Conservation (phyloP, 2,113 vertebrate genomes). For the Oryzias curvinotus region DNA sequence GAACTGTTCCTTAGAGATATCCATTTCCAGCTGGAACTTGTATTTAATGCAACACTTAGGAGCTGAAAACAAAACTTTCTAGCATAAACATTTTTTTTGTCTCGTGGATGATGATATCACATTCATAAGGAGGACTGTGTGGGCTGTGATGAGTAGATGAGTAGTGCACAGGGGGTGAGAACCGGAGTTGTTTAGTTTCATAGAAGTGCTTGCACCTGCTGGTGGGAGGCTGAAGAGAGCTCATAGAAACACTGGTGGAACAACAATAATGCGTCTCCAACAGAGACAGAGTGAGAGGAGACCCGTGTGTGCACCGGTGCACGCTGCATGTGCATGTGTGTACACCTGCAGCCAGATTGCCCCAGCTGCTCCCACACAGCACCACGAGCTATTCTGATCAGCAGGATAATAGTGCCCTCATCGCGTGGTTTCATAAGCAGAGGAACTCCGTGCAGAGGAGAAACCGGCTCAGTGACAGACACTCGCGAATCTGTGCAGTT, state of each 20-base stretch:
- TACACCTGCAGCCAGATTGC: slow-evolving; percentile 38
- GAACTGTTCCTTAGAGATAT: slow-evolving; percentile 1
- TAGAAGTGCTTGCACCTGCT: slow-evolving; percentile 66
- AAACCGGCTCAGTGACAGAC: slow-evolving; percentile 40
- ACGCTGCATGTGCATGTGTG: slow-evolving; percentile 1
- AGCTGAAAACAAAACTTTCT: slow-evolving; percentile 18
- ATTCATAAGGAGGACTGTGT: slow-evolving; percentile 32
- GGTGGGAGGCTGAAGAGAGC: slow-evolving; percentile 60
- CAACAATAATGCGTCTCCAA: slow-evolving; percentile 43
- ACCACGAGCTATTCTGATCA: slow-evolving; percentile 61
- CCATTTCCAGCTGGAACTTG: not conserved
- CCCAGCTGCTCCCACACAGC: slow-evolving; percentile 64
- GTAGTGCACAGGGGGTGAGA: slow-evolving; percentile 26
- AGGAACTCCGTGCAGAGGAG: slow-evolving; percentile 29
- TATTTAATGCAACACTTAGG: slow-evolving; percentile 14
- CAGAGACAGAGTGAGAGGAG: slow-evolving; percentile 16
- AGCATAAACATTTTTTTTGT: slow-evolving; percentile 38
- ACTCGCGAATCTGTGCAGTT: slow-evolving; percentile 22
- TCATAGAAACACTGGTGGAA: slow-evolving; percentile 39
- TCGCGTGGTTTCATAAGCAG: slow-evolving; percentile 50
- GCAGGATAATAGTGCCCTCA: slow-evolving; percentile 59
- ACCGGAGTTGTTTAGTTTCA: slow-evolving; percentile 52
- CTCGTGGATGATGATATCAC: slow-evolving; percentile 33
- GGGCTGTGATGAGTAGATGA: slow-evolving; percentile 46
- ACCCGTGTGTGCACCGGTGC: not conserved